A percentile compares a stretch with the other conserved stretches of the same genome.
Evolutionary conservation across 2,797 vertebrate genomes (phyloP).

Genomic region (Enteromius radiatus): DNA sequence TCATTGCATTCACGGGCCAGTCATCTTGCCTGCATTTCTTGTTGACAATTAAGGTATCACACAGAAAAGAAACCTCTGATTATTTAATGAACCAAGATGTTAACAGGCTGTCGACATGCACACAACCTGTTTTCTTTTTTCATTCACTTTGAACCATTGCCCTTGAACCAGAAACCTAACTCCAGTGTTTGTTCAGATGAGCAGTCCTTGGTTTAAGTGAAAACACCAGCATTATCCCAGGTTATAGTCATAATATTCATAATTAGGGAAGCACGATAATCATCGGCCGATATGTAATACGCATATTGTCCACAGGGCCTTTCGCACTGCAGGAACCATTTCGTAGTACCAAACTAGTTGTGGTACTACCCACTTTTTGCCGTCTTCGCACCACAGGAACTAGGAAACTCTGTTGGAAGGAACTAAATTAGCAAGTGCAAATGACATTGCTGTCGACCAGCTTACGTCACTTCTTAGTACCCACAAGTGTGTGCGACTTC

Average conservation of each 20-base stretch:
- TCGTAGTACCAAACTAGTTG: no score
- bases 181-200: not conserved
- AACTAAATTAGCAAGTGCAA: no score
- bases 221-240: not conserved
- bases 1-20: constrained; percentile 67
- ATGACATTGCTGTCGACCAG: no score
- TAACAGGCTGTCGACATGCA: not conserved
- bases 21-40: constrained; percentile 71
- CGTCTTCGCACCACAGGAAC: no score
- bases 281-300: no score
- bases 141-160: not conserved
- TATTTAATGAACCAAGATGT: constrained; percentile 38
- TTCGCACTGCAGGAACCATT: no score
- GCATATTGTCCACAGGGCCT: no score
- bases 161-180: not conserved
- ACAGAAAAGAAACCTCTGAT: constrained; percentile 38
- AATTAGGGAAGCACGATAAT: not conserved
- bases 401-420: no score
- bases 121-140: not conserved
- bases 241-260: not conserved
- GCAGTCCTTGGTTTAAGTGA: not conserved
- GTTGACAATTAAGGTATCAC: constrained; percentile 69
- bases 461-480: no score
- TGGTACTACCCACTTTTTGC: no score
- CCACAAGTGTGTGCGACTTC: no score